Conservation (phyloP, 2,888 invertebrate genomes). For the Tetanocera ferruginea region DNA sequence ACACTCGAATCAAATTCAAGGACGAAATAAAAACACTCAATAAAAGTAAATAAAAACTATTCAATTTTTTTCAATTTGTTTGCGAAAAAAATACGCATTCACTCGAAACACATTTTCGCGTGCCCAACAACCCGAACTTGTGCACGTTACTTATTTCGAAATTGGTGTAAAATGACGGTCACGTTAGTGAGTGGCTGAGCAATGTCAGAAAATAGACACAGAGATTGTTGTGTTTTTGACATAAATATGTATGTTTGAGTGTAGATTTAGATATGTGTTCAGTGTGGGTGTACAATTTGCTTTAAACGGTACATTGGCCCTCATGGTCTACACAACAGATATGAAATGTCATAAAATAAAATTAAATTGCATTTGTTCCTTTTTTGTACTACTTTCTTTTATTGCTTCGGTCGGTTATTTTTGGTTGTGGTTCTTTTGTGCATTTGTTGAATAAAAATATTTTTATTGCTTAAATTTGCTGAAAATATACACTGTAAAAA, state of each 20-base stretch:
- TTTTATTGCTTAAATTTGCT: conserved; percentile 27
- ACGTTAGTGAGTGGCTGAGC: conserved; percentile 18
- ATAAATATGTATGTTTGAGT: not conserved
- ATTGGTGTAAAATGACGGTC: not conserved
- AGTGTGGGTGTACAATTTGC: conserved; percentile 13
- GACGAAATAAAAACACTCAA: not conserved
- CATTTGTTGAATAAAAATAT: conserved; percentile 24
- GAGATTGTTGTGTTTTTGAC: not conserved
- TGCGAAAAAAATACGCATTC: not conserved
- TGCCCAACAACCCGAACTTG: too few relatives aligned
- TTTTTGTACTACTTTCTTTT: not conserved
- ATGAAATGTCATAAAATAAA: conserved; percentile 38
- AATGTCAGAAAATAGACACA: not conserved
- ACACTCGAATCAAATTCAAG: not conserved
- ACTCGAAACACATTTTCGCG: not conserved
- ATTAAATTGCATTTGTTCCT: conserved; percentile 29
- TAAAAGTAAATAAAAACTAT: not conserved
- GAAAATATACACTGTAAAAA: conserved; percentile 1
- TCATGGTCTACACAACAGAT: conserved; percentile 27
- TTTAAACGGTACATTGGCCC: conserved; percentile 36
- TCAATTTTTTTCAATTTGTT: conserved; percentile 20
- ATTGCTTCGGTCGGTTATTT: not conserved
- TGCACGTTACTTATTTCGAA: too few relatives aligned
- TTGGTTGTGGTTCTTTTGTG: not conserved
- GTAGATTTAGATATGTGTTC: not conserved